These are phyloP conservation scores for Teleogryllus occipitalis DNA, from an alignment of 1,140 invertebrate genomes.

Conservation along the genomic window DNA sequence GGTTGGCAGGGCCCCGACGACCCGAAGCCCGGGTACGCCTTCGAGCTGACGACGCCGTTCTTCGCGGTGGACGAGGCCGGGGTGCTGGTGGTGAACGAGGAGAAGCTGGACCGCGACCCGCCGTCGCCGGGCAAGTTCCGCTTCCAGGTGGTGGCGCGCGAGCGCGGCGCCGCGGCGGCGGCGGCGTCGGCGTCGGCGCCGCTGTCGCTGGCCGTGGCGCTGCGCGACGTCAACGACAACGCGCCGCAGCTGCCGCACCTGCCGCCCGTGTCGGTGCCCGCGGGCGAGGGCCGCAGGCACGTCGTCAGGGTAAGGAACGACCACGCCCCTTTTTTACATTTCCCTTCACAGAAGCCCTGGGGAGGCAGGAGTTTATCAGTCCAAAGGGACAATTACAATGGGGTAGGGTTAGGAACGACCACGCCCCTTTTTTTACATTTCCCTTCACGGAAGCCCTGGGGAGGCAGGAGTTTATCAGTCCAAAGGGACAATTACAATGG, in stretches of 20 bases:
- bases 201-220: slow-evolving; percentile 62
- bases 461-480: no score
- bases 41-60: slow-evolving; percentile 74
- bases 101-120: slow-evolving; percentile 76
- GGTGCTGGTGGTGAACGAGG: slow-evolving; percentile 67
- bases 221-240: slow-evolving; percentile 81
- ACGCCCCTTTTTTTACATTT: no score
- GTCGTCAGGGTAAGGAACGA: slow-evolving; percentile 66
- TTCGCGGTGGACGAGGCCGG: slow-evolving; percentile 70
- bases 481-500: neutral
- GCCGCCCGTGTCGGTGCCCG: slow-evolving; percentile 66
- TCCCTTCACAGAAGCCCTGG: no score
- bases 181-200: slow-evolving; percentile 79
- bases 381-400: neutral
- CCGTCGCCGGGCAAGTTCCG: slow-evolving; percentile 74
- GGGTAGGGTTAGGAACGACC: neutral
- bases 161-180: slow-evolving; percentile 66
- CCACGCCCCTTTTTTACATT: neutral
- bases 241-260: slow-evolving; percentile 67
- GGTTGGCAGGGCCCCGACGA: slow-evolving; percentile 49
- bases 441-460: no score
- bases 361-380: no score
- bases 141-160: slow-evolving; percentile 75
- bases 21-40: slow-evolving; percentile 64
- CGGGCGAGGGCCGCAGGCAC: slow-evolving; percentile 63